A percentile compares a stretch with the other conserved stretches of the same genome.
phyloP scores from a whole-genome alignment of 2,888 invertebrate species.

The Microctonus aethiopoides region DNA sequence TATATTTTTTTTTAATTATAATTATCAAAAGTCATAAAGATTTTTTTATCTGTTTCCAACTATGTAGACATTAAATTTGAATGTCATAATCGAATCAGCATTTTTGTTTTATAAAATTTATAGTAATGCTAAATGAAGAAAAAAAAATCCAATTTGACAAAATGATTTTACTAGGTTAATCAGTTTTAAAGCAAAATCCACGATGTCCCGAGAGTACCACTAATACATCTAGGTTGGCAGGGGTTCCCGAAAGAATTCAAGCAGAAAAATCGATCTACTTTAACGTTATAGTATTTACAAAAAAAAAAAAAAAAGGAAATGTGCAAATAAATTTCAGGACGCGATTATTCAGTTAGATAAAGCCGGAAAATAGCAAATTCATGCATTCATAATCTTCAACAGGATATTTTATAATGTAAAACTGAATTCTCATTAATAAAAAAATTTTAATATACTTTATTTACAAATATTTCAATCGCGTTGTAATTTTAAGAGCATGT shows the following conservation, averaged over 20 bases:
- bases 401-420: neutral
- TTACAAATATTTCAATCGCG: too few species aligned
- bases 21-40: too few species aligned
- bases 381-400: neutral
- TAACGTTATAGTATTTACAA: too few species aligned
- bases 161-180: neutral
- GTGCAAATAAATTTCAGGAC: neutral
- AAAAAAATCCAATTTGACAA: neutral
- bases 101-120: neutral
- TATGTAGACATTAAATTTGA: too few species aligned
- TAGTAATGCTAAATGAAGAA: neutral
- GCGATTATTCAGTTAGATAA: neutral
- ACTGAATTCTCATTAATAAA: too few species aligned
- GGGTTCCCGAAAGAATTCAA: neutral
- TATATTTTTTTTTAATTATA: too few species aligned
- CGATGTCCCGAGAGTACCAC: constrained; percentile 10
- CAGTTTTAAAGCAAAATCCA: neutral
- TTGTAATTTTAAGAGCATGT: too few species aligned
- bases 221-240: neutral
- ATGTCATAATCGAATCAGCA: too few species aligned
- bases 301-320: neutral
- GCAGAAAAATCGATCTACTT: constrained; percentile 9
- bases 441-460: too few species aligned
- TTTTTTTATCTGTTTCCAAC: too few species aligned
- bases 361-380: neutral